phyloP scores from a whole-genome alignment of 2,888 invertebrate species.

The Amblyteles armatorius region DNA sequence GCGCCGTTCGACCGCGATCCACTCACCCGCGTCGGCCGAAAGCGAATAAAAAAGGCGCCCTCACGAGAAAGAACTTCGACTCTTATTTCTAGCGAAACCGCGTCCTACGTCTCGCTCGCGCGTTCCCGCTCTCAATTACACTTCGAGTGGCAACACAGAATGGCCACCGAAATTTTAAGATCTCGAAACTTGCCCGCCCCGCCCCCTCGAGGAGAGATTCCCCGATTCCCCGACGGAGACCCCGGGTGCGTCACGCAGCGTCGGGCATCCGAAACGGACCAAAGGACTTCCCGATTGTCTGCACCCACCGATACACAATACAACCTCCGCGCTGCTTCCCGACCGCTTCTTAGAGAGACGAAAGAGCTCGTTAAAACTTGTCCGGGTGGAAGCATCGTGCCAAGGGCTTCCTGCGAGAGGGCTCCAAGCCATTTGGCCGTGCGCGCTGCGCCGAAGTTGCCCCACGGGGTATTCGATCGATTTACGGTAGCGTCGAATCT shows the following conservation, averaged over 20 bases:
- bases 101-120: slow-evolving; percentile 38
- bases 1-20: slow-evolving; percentile 20
- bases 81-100: slow-evolving; percentile 60
- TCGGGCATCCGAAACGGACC: slow-evolving; percentile 16
- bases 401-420: slow-evolving; percentile 6
- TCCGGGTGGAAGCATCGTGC: slow-evolving; percentile 23
- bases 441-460: not conserved
- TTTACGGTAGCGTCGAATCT: slow-evolving; percentile 8
- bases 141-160: slow-evolving; percentile 61
- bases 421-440: slow-evolving; percentile 35
- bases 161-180: slow-evolving; percentile 66
- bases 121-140: slow-evolving; percentile 77
- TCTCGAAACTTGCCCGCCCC: slow-evolving; percentile 64
- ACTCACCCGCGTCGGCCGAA: slow-evolving; percentile 17
- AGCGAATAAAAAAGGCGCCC: slow-evolving; percentile 41
- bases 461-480: not conserved
- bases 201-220: slow-evolving; percentile 28
- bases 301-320: slow-evolving; percentile 13
- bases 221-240: slow-evolving; percentile 42
- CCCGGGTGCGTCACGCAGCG: slow-evolving; percentile 24
- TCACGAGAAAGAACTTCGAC: slow-evolving; percentile 63
- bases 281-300: slow-evolving; percentile 1
- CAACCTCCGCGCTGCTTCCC: slow-evolving; percentile 7
- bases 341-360: slow-evolving; percentile 35
- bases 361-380: slow-evolving; percentile 69